These are phyloP conservation scores for Zoanthus sansibaricus DNA, from an alignment of 92 coral and sea anemone genomes.

Conservation along the genomic window DNA sequence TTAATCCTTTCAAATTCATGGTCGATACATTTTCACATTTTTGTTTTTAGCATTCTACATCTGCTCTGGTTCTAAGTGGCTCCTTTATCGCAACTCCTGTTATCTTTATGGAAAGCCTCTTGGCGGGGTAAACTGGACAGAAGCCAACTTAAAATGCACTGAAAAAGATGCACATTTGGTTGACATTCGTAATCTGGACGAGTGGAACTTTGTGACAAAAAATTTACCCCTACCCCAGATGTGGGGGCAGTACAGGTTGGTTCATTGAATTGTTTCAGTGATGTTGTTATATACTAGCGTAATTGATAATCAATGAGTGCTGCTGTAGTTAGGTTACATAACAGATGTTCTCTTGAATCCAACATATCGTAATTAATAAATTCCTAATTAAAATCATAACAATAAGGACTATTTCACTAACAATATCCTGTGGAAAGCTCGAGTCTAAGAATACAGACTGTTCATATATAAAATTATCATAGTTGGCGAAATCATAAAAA, in stretches of 20 bases:
- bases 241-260: constrained; percentile 11
- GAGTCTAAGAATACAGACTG: too few relatives aligned
- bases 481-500: too few relatives aligned
- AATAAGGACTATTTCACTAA: too few relatives aligned
- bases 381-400: too few relatives aligned
- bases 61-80: background rate
- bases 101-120: background rate
- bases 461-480: too few relatives aligned
- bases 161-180: constrained; percentile 1
- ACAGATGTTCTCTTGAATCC: too few relatives aligned
- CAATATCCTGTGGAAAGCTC: too few relatives aligned
- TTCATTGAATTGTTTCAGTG: background rate
- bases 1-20: too few relatives aligned
- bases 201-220: constrained; percentile 8
- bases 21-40: background rate
- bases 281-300: too few relatives aligned
- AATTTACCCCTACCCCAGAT: background rate
- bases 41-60: background rate
- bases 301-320: too few relatives aligned
- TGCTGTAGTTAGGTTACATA: too few relatives aligned
- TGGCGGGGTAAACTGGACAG: background rate
- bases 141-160: background rate
- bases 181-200: background rate
- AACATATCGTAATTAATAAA: too few relatives aligned
- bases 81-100: background rate